Conservation (phyloP, 1,140 invertebrate species). For the Meloidogyne floridensis region DNA sequence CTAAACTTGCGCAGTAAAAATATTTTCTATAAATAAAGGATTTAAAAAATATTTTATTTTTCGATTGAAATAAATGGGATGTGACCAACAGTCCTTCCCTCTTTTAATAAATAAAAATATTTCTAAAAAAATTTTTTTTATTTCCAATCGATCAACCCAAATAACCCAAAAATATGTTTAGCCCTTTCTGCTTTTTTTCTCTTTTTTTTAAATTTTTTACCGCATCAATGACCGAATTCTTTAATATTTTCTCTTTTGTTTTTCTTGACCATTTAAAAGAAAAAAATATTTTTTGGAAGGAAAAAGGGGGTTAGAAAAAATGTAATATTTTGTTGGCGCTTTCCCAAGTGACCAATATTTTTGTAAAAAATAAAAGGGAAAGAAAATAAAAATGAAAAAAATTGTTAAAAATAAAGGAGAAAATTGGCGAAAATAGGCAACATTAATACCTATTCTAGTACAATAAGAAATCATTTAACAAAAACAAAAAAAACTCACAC, state of each 20-base stretch:
- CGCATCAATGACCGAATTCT: background rate
- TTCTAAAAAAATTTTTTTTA: background rate
- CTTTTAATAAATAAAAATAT: background rate
- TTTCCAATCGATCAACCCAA: slow-evolving; percentile 1
- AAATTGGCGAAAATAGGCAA: no score
- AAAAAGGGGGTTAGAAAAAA: background rate
- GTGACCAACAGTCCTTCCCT: background rate
- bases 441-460: no score
- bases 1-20: no score
- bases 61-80: background rate
- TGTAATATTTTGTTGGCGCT: background rate
- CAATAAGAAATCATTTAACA: no score
- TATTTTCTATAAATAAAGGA: no score
- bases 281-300: background rate
- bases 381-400: no score
- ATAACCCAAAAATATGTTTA: background rate
- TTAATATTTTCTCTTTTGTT: background rate
- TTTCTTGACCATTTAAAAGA: background rate
- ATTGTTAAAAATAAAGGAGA: no score
- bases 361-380: no score
- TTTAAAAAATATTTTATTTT: no score
- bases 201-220: background rate
- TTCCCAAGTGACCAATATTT: slow-evolving; percentile 3
- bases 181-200: background rate
- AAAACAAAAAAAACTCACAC: no score